Base-by-base conservation (phyloP, 2,888 invertebrate species). In the Trissonchulus latispiculum region DNA sequence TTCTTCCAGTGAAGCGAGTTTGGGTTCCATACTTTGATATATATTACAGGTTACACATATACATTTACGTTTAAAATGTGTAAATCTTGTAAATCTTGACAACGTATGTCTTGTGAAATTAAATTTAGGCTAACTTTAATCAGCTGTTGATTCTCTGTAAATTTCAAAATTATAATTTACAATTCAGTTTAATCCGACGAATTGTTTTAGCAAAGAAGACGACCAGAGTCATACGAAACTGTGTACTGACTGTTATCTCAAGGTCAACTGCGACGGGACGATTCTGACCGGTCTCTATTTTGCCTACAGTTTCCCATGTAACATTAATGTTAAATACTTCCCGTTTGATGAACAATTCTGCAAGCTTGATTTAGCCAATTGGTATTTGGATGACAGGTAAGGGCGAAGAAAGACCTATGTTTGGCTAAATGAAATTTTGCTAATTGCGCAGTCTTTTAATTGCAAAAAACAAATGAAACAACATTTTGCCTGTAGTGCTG, bases 291-390 rank as follows among this genome's bases (percentile, higher is more conserved):
- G 73, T n/a, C 37, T 59, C 32, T 73, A 74, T 31, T 74, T 72
- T 48, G 29, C 68, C 28, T 72, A 73, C 73, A 75, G 74, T 36
- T 73, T 75, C 35, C 75, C 86, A 1, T 86, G 86, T 76, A 81
- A 84, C 71, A 85, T 86, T 73, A 84, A 86, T 79, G 86, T 86
- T 61, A 83, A 84, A 75, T 86, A 84, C 78, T 86, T 86, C 76
- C 86, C 86, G 0, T 86, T 86, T 76, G 86, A 86, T 78, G 84
- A 85, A 77, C 86, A 86, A 78, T 84, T 83, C 77, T 86, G 86
- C 76, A 80, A 82, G 35, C 83, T 86, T 84, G 82, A 84, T 75
- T 85, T 86, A 75, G 84, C 86, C 23, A 84, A 84, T 8, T 86
- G 86, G 86, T 85, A 85, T 0, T 85, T 85, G 78, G 86, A 86